A percentile compares a stretch with the other conserved stretches of the same genome.
phyloP scores from a whole-genome alignment of 2,113 vertebrate species.

The Pitta sordida region DNA sequence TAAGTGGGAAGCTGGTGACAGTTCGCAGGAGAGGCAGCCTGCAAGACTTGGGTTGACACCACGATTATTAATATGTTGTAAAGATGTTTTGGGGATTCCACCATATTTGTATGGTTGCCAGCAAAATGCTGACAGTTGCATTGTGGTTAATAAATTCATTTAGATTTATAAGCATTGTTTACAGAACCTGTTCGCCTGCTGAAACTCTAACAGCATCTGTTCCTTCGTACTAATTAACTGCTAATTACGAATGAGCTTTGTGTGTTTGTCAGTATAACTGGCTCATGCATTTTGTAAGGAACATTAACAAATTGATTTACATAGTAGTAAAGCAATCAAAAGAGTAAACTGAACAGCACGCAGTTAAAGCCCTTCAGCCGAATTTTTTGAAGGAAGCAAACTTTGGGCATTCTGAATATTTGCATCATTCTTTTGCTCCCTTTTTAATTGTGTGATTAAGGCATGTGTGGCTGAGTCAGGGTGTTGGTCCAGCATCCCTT shows the following conservation, averaged over 20 bases:
- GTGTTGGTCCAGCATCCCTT: neutral
- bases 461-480: neutral
- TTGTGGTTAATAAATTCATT: constrained; percentile 87
- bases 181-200: constrained; percentile 89
- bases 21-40: constrained; percentile 45
- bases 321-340: constrained; percentile 77
- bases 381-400: constrained; percentile 42
- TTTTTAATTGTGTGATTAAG: neutral
- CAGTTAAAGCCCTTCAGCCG: constrained; percentile 67
- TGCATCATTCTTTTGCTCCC: neutral
- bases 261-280: constrained; percentile 86
- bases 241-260: constrained; percentile 90
- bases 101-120: constrained; percentile 78
- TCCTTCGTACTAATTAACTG: constrained; percentile 91
- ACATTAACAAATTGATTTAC: constrained; percentile 88
- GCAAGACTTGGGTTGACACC: constrained; percentile 50
- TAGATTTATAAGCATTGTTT: constrained; percentile 97
- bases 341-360: constrained; percentile 80
- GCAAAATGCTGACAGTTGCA: constrained; percentile 79
- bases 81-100: constrained; percentile 76
- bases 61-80: constrained; percentile 64
- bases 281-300: constrained; percentile 85
- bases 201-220: constrained; percentile 92
- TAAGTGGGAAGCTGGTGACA: constrained; percentile 20
- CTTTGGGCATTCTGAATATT: constrained; percentile 5